Conservation (phyloP, 2,797 vertebrate species). For the Ctenopoma multispine region DNA sequence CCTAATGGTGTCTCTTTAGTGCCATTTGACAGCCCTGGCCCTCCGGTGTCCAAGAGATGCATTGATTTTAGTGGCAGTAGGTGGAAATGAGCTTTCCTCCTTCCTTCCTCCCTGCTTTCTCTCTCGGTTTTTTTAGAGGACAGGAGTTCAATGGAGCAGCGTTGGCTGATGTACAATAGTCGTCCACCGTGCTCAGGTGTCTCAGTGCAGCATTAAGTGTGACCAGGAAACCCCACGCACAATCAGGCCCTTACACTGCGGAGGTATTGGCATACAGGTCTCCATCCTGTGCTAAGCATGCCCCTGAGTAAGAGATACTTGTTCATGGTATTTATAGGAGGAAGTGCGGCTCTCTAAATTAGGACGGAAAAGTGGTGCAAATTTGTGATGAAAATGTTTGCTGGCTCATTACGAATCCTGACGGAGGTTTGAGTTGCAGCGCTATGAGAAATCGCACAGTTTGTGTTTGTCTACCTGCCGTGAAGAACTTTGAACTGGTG, state of each 20-base stretch:
- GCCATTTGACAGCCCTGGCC: constrained; percentile 68
- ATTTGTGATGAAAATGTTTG: constrained; percentile 80
- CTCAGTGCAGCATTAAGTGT: constrained; percentile 75
- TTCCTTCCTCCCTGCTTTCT: constrained; percentile 48
- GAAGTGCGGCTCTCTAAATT: constrained; percentile 70
- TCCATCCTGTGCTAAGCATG: constrained; percentile 74
- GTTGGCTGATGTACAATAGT: constrained; percentile 72
- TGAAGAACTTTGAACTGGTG: constrained; percentile 65
- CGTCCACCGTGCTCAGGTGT: constrained; percentile 71
- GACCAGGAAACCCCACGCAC: constrained; percentile 75
- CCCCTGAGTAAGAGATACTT: constrained; percentile 78
- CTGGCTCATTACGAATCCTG: constrained; percentile 73
- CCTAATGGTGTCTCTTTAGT: constrained; percentile 74
- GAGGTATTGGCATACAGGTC: constrained; percentile 76
- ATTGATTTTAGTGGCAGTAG: constrained; percentile 74
- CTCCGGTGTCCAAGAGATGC: constrained; percentile 59
- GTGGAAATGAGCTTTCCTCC: constrained; percentile 55
- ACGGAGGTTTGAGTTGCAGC: constrained; percentile 51
- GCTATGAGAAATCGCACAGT: constrained; percentile 62
- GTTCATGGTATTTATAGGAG: constrained; percentile 77
- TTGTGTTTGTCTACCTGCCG: constrained; percentile 61
- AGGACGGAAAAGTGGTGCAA: constrained; percentile 66
- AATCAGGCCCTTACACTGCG: constrained; percentile 74
- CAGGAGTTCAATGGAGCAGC: constrained; percentile 53
- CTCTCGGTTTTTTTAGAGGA: constrained; percentile 50